A percentile compares a stretch with the other conserved stretches of the same genome.
phyloP scores from a whole-genome alignment of 2,888 invertebrate species.

The Papilio protenor region DNA sequence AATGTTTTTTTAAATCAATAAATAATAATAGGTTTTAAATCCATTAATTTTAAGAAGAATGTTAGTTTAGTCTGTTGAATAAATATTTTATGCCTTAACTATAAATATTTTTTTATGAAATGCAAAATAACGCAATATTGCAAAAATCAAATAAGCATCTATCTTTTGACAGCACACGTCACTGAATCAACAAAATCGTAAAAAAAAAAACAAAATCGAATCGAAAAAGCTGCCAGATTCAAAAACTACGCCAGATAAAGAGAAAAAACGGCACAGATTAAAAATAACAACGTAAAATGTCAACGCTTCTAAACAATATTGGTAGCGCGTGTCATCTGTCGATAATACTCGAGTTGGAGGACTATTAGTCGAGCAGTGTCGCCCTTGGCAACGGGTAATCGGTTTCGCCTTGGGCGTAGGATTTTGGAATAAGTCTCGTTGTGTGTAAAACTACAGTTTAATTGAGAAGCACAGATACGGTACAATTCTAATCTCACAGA shows the following conservation, averaged over 20 bases:
- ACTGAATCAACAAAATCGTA: background rate
- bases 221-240: slow-evolving; percentile 36
- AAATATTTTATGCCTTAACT: too few relatives aligned
- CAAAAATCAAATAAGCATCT: background rate
- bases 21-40: background rate
- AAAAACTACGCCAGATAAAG: slow-evolving; percentile 46
- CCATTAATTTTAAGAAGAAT: too few relatives aligned
- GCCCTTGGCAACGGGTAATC: slow-evolving; percentile 59
- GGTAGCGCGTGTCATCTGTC: slow-evolving; percentile 67
- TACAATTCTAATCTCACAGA: background rate
- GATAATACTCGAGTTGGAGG: slow-evolving; percentile 62
- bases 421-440: slow-evolving; percentile 52
- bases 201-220: slow-evolving; percentile 19
- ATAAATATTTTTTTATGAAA: too few relatives aligned
- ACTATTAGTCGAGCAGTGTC: slow-evolving; percentile 57
- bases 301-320: slow-evolving; percentile 60
- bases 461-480: slow-evolving; percentile 53
- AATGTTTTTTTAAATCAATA: background rate
- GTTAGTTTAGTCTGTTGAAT: too few relatives aligned
- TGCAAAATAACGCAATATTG: background rate
- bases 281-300: slow-evolving; percentile 47
- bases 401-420: slow-evolving; percentile 64
- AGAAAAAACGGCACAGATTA: slow-evolving; percentile 34
- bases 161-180: slow-evolving; percentile 18
- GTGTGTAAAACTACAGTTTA: slow-evolving; percentile 63